These are phyloP conservation scores for Rhaphigaster nebulosa DNA, from an alignment of 2,888 invertebrate species.

Conservation along the genomic window DNA sequence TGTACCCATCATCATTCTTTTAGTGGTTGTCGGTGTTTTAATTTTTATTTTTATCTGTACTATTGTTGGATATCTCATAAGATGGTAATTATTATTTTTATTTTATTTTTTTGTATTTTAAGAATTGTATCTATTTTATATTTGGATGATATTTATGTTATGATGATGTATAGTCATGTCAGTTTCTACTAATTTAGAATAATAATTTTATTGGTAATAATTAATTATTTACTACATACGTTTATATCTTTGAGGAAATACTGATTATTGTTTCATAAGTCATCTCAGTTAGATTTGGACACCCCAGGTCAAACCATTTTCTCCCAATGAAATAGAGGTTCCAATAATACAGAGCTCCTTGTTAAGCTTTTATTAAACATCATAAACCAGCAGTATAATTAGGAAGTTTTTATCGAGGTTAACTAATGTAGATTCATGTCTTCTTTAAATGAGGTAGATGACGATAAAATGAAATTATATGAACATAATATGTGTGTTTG, in stretches of 20 bases:
- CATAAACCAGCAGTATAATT: background rate
- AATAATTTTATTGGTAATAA: background rate
- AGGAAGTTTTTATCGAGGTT: background rate
- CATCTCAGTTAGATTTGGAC: too few species aligned
- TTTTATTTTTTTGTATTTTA: background rate
- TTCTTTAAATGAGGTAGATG: background rate
- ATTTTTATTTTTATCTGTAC: slow-evolving; percentile 59
- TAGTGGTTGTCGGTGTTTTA: slow-evolving; percentile 59
- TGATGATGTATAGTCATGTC: background rate
- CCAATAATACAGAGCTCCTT: background rate
- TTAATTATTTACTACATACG: background rate
- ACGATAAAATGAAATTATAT: background rate
- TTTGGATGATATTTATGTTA: background rate
- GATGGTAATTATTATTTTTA: slow-evolving; percentile 67
- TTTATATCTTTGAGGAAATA: too few species aligned
- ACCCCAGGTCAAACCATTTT: too few species aligned
- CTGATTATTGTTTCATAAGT: too few species aligned
- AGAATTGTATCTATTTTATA: background rate
- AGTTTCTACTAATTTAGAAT: background rate
- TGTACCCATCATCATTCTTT: slow-evolving; percentile 57
- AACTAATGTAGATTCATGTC: background rate
- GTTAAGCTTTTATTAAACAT: background rate
- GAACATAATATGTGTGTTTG: background rate
- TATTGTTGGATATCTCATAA: slow-evolving; percentile 64
- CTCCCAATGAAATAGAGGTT: too few species aligned